Evolutionary conservation across 2,113 vertebrate species (phyloP), one percentile per base, ranked within the genome.

Genomic region (Callithrix jacchus): DNA sequence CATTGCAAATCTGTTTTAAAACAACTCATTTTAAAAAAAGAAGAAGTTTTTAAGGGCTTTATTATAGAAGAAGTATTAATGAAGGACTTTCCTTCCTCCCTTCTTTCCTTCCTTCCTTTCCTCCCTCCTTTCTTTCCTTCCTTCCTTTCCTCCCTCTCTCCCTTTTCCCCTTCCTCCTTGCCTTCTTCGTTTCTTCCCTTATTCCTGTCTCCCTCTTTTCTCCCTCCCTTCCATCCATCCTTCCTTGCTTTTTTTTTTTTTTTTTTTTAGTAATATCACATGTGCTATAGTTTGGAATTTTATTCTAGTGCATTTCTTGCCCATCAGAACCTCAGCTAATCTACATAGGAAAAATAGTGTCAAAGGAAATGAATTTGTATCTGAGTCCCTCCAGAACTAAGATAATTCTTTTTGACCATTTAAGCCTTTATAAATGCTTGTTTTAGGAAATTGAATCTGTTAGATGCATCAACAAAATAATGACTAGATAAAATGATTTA

Each of bases 321-420:
- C 52, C 81, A 81, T 95, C 61, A 96, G 37, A 95, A 97, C 42
- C 47, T 96, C 49, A 76, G 35, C 93, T 97, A 83, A 95, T 93
- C n/a, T 95, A 70, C 37, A 30, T 81, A 94, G 49, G 11, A 81
- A 94, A 96, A 97, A 79, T 66, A 76, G 13, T 95, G 25, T 93
- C 77, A 87, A 91, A 90, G 71, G 37, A 92, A 94, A 89, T 91
- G 87, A 95, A 95, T 6, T 88, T 94, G 4, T 45, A 71, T 71
- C 52, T 92, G 16, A 90, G 37, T 74, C 58, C 21, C 20, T 94
- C 56, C 42, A 92, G 81, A 96, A 90, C 79, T 95, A 92, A 90
- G 73, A 49, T 79, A 80, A 93, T 94, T 89, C 35, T 89, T 96
- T 96, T 95, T 84, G 42, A 82, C 49, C 30, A 94, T 81, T 61